Evolutionary conservation across 1,140 invertebrate genomes (phyloP).

Genomic region (Agrypnia vestita): DNA sequence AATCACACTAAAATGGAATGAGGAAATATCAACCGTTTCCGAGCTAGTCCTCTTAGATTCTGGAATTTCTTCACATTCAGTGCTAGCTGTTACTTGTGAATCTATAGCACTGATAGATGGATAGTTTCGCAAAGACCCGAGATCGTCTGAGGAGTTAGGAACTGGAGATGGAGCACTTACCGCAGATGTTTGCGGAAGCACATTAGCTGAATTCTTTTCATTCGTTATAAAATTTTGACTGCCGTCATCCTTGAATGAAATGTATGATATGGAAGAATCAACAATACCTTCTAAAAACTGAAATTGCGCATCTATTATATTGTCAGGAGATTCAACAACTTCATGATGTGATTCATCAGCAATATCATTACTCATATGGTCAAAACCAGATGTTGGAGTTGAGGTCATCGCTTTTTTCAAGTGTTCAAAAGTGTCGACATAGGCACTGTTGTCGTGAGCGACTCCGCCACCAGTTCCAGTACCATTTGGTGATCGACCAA

Average conservation of each 20-base stretch:
- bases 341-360: slow-evolving; percentile 16
- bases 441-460: background rate
- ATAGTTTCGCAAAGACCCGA: background rate
- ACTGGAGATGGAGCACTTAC: background rate
- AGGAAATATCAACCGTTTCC: background rate
- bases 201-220: slow-evolving; percentile 1
- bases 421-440: slow-evolving; percentile 25
- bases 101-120: slow-evolving; percentile 4
- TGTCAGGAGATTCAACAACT: slow-evolving; percentile 47
- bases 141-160: background rate
- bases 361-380: background rate
- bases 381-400: slow-evolving; percentile 10
- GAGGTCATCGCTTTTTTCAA: slow-evolving; percentile 29
- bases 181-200: background rate
- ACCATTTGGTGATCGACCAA: too few relatives aligned
- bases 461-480: background rate
- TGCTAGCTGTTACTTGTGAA: background rate
- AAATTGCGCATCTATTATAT: slow-evolving; percentile 56
- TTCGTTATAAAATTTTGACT: slow-evolving; percentile 24
- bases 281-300: slow-evolving; percentile 55
- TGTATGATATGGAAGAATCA: slow-evolving; percentile 31
- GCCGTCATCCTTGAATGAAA: slow-evolving; percentile 22
- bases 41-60: slow-evolving; percentile 18
- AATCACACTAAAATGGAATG: background rate
- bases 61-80: background rate